Percentiles rank a stretch among this genome's conserved stretches.
Evolutionary conservation across 2,113 vertebrate species (phyloP).

Genomic region (Paradoxurus hermaphroditus): DNA sequence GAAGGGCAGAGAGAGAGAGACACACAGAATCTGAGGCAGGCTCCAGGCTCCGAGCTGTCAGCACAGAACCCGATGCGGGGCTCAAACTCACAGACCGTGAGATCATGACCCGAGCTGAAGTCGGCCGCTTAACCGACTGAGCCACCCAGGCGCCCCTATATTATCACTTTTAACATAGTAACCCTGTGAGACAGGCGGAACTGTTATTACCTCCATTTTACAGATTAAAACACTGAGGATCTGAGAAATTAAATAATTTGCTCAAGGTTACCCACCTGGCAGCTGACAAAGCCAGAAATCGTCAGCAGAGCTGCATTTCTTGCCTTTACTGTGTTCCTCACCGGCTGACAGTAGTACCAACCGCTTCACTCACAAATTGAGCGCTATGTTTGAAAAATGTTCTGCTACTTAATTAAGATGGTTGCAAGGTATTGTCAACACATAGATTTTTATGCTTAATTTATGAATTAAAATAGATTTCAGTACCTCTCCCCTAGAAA

Average conservation of each 20-base stretch:
- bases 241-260: neutral
- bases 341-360: neutral
- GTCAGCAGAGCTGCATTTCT: neutral
- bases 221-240: neutral
- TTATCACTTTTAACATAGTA: neutral
- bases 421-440: neutral
- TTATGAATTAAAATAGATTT: conserved; percentile 25
- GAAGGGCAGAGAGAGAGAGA: too few species aligned
- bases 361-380: neutral
- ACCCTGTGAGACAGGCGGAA: neutral
- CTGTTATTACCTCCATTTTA: neutral
- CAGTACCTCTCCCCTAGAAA: neutral
- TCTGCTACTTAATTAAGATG: neutral
- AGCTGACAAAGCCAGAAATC: neutral
- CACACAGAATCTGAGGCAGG: too few species aligned
- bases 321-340: rapidly evolving
- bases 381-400: neutral
- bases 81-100: too few species aligned
- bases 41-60: too few species aligned
- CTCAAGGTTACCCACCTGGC: neutral
- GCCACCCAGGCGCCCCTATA: too few species aligned
- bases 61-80: too few species aligned
- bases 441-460: neutral
- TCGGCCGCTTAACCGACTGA: too few species aligned
- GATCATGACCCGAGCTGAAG: too few species aligned